Base-by-base conservation (phyloP, 2,888 invertebrate genomes). In the Pollenia amentaria region DNA sequence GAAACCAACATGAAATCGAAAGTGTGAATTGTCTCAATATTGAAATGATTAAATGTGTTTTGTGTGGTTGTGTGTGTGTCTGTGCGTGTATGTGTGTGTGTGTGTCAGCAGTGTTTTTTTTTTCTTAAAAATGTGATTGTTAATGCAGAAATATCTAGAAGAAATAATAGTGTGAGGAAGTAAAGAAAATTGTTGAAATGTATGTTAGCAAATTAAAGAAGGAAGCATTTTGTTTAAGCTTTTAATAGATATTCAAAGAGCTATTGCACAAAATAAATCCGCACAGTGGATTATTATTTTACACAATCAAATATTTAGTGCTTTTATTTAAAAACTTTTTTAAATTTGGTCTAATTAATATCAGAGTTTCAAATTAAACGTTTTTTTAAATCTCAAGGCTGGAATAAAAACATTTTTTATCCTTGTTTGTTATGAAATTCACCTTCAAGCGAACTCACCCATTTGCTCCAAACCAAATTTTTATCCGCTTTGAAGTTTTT, bases 1-100 rank as follows among this genome's bases (percentile, higher is more conserved):
- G 82, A 82, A 82, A 82, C 11, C 21, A n/a, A 55, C 18, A 82
- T 69, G 76, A 69, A 82, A 70, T 69, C 62, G 76, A 76, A 82
- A 62, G 62, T 69, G 69, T 69, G 38, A 80, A 46, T 7, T 40
- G 53, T 16, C 6, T 70, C 29, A 2, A 2, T 46, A 29, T 42
- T 6, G n/a, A 8, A n/a, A 60, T 51, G n/a, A 38, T 51, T 81
- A 42, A 67, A 46, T 75, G 29, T 40, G 57, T 57, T 57, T 18
- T 42, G 21, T 57, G 38, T 42, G 21, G 46, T 10, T 46, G 64
- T 44, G 1, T 44, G 65, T 38, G 29, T 57, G 57, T 40, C 6
- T 10, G 10, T 44, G 44, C 44, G 44, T 44, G 44, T 10, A 6
- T 57, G 21, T 57, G 55, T 55, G 55, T 70, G 44, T 53, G 53